Evolutionary conservation across 2,797 vertebrate genomes (phyloP).

Genomic region (Malurus leucopterus): DNA sequence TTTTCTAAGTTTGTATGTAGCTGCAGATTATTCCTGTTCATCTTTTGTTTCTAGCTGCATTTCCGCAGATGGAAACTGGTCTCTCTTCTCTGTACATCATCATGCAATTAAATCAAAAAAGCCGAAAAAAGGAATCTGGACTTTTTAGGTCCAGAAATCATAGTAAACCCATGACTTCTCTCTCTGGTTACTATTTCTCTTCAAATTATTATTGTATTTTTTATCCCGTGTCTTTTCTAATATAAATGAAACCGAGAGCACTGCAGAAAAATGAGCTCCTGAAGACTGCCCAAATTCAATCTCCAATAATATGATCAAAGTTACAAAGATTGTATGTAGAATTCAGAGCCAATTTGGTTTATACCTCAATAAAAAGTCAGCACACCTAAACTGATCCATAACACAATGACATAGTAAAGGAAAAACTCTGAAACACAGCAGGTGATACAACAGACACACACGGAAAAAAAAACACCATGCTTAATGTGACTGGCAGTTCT

Average conservation of each 20-base stretch:
- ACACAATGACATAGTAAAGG: not conserved
- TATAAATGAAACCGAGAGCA: not conserved
- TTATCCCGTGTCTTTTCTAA: rapidly evolving
- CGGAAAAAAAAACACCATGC: not conserved
- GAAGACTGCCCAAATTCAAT: not conserved
- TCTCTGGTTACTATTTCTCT: not conserved
- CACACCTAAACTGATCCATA: not conserved
- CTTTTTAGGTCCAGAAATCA: not conserved
- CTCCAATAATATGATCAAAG: not conserved
- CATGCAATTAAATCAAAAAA: not conserved
- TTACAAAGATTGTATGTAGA: not conserved
- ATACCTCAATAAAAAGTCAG: not conserved
- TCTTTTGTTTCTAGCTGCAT: not conserved
- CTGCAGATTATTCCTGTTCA: not conserved
- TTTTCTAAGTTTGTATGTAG: not conserved
- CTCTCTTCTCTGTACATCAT: not conserved
- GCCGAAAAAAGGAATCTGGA: not conserved
- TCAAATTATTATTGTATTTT: not conserved
- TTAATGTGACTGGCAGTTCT: not conserved
- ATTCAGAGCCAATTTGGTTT: not conserved
- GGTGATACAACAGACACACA: not conserved
- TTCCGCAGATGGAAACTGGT: not conserved
- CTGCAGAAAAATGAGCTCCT: not conserved
- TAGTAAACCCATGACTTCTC: not conserved
- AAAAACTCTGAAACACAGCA: not conserved